Evolutionary conservation across 2,888 invertebrate genomes (phyloP), one percentile per base, ranked within the genome.

Genomic region (Caenorhabditis sp.): DNA sequence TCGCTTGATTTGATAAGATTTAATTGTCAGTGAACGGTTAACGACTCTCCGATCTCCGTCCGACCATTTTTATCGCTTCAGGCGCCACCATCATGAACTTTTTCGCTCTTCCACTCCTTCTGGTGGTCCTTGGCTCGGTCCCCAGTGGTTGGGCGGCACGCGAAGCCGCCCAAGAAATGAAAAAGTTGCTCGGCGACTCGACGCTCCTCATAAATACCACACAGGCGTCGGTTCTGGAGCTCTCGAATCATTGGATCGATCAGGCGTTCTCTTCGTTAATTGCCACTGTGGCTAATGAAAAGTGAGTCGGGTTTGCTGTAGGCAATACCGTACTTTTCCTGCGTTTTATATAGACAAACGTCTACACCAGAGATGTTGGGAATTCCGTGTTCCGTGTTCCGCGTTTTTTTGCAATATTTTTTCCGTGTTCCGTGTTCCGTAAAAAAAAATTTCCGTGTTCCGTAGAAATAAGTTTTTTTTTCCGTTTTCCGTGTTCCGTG

Each of bases 191-290:
- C 1, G 72, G 72, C 1, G 52, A 63, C 0, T 24, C 41, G 13
- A 55, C 52, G 1, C 37, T 59, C 50, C 37, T 65, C 48, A 70
- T 77, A 35, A 73, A 70, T 17, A 80, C 77, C 2, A 77, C 73
- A 0, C 59, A 59, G 35, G 74, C 73, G 11, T 65, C 78, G 3
- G 75, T 63, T 2, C 13, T 62, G 17, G 66, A 76, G 5, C 41
- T 80, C 13, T 66, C 66, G 9, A 63, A 78, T 45, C 74, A 76
- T 13, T 80, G 80, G 80, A 27, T 76, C 7, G 73, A 75, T 9
- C 80, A 80, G 22, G 80, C 80, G 4, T 32, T 78, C 15, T 80
- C 80, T 4, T 68, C 75, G 1, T 58, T 80, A 2, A 62, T 80
- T n/a, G 68, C 80, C 1, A 68, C 80, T 2, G 78, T 78, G 2